phyloP scores from a whole-genome alignment of 2,797 vertebrate species.

The Myotis findleyi region DNA sequence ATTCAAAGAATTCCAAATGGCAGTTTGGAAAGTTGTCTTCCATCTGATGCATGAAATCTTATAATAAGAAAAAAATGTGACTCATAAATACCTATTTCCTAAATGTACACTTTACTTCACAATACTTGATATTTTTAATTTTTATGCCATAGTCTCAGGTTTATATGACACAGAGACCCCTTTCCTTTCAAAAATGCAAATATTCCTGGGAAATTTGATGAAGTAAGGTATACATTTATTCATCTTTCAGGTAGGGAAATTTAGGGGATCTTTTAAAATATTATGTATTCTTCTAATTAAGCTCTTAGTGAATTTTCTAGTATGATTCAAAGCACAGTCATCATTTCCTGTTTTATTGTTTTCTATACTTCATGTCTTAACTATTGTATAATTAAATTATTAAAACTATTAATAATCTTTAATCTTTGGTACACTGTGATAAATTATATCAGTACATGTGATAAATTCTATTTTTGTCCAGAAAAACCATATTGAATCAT shows the following conservation, averaged over 20 bases:
- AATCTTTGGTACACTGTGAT: not conserved
- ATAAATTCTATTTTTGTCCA: not conserved
- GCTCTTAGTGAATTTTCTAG: not conserved
- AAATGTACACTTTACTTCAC: not conserved
- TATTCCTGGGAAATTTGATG: not conserved
- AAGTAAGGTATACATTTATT: not conserved
- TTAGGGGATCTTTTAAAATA: not conserved
- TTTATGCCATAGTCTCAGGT: not conserved
- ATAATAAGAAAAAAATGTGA: not conserved
- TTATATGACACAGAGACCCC: not conserved
- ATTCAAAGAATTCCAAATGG: not conserved
- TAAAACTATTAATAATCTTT: not conserved
- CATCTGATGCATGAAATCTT: not conserved
- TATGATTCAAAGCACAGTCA: not conserved
- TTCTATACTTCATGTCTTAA: not conserved
- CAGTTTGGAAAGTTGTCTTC: not conserved
- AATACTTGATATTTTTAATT: not conserved
- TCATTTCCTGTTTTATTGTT: not conserved
- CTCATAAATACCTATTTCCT: not conserved
- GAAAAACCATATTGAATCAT: not conserved
- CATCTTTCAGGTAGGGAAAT: not conserved
- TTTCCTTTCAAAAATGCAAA: not conserved
- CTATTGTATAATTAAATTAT: not conserved
- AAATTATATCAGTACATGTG: not conserved
- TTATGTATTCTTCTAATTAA: not conserved